Percentiles rank a stretch among this genome's conserved stretches.
Evolutionary conservation across 2,797 vertebrate species (phyloP).

Genomic region (Chaenodraco wilsoni): DNA sequence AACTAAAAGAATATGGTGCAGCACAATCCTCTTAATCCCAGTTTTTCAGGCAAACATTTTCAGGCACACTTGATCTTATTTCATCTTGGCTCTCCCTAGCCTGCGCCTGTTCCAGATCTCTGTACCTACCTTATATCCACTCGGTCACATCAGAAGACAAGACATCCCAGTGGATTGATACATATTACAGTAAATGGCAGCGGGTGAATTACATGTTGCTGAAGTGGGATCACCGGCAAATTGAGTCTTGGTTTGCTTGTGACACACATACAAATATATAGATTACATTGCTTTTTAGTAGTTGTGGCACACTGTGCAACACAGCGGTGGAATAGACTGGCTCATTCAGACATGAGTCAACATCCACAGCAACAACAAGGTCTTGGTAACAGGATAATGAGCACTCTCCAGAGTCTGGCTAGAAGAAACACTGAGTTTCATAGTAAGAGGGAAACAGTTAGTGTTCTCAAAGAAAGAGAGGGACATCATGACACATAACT

Average conservation of each 20-base stretch:
- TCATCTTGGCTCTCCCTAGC: slow-evolving; percentile 7
- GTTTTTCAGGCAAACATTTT: slow-evolving; percentile 37
- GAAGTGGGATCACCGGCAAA: neutral
- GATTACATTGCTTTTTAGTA: slow-evolving; percentile 14
- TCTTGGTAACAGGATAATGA: slow-evolving; percentile 15
- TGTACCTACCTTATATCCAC: neutral
- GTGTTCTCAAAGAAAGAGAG: slow-evolving; percentile 12
- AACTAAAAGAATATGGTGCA: slow-evolving; percentile 8
- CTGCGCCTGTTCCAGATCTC: slow-evolving; percentile 12
- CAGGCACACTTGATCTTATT: slow-evolving; percentile 5
- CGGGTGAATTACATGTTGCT: neutral
- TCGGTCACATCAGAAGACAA: slow-evolving; percentile 1
- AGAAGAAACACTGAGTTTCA: slow-evolving; percentile 17
- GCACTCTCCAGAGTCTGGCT: neutral
- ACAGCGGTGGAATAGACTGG: neutral
- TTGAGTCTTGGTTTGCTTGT: slow-evolving; percentile 2
- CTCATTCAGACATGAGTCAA: slow-evolving; percentile 13
- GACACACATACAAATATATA: slow-evolving; percentile 21
- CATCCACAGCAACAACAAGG: neutral
- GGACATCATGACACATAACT: neutral
- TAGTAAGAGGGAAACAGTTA: neutral
- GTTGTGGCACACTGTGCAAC: neutral
- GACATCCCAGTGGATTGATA: neutral
- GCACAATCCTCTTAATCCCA: slow-evolving; percentile 3
- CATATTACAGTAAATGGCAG: slow-evolving; percentile 5